Evolutionary conservation across 2,888 invertebrate genomes (phyloP).

Genomic region (Nematopogon swammerdamellus): DNA sequence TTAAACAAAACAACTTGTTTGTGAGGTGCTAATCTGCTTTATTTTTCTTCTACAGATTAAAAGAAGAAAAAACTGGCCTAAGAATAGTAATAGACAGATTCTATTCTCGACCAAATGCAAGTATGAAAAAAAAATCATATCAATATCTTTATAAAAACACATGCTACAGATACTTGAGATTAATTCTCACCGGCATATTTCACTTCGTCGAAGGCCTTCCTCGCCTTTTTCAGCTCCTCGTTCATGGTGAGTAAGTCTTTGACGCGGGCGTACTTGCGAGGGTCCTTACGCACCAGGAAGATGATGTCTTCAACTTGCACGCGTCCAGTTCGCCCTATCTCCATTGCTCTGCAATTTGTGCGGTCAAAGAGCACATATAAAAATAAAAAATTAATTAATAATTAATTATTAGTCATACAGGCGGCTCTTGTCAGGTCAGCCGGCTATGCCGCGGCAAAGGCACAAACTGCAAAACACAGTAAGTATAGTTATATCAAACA

Average conservation of each 20-base stretch:
- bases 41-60: too few relatives aligned
- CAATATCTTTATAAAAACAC: too few relatives aligned
- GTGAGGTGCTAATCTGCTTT: too few relatives aligned
- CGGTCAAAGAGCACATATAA: too few relatives aligned
- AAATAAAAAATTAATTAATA: slow-evolving; percentile 1
- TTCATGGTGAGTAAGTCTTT: slow-evolving; percentile 97
- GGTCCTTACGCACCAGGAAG: slow-evolving; percentile 92
- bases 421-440: too few relatives aligned
- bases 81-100: too few relatives aligned
- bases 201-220: slow-evolving; percentile 99
- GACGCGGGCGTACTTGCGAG: slow-evolving; percentile 94
- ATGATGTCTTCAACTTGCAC: slow-evolving; percentile 99
- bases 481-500: slow-evolving; percentile 2
- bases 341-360: slow-evolving; percentile 75
- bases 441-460: too few relatives aligned
- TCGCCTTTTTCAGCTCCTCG: slow-evolving; percentile 96
- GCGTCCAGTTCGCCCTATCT: slow-evolving; percentile 92
- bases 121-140: too few relatives aligned
- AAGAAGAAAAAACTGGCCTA: too few relatives aligned
- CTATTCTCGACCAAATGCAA: too few relatives aligned
- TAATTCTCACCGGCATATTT: slow-evolving; percentile 82
- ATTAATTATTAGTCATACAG: neutral
- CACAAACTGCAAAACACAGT: slow-evolving; percentile 1
- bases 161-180: too few relatives aligned
- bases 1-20: too few relatives aligned